Evolutionary conservation across 35 echinoderm and acorn worm genomes (phyloP).

Genomic region (Lytechinus variegatus): DNA sequence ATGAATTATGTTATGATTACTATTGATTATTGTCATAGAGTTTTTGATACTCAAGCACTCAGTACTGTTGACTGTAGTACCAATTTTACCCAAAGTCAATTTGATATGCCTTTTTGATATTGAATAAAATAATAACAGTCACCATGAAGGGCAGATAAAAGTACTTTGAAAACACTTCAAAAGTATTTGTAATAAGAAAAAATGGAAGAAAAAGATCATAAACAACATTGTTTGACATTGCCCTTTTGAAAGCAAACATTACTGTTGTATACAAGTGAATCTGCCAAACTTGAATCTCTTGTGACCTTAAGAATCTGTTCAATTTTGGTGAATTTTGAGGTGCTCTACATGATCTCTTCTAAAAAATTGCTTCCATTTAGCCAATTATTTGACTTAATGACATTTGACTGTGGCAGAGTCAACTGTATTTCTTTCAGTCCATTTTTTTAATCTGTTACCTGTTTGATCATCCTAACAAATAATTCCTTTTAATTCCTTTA

Average conservation of each 20-base stretch:
- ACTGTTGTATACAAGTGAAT: too few species aligned
- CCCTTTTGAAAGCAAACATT: not conserved
- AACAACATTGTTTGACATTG: not conserved
- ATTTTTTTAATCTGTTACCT: too few species aligned
- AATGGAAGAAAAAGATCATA: not conserved
- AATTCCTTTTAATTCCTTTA: too few species aligned
- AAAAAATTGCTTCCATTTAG: too few species aligned
- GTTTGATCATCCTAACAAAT: too few species aligned
- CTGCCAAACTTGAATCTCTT: too few species aligned
- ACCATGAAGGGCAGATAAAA: not conserved
- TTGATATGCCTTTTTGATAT: constrained; percentile 11
- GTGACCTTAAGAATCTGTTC: too few species aligned
- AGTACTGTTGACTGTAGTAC: not conserved
- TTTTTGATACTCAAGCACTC: not conserved
- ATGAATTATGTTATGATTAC: not conserved
- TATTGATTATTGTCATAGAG: not conserved
- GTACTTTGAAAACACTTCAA: not conserved
- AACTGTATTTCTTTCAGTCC: too few species aligned
- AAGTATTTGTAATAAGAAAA: not conserved
- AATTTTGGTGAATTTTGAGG: too few species aligned
- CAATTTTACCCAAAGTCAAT: not conserved
- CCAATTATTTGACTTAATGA: too few species aligned
- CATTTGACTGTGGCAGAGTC: too few species aligned
- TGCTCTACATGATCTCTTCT: too few species aligned
- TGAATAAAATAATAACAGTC: not conserved